Base-by-base conservation (phyloP, 2,888 invertebrate genomes). In the Chloromyia formosa region DNA sequence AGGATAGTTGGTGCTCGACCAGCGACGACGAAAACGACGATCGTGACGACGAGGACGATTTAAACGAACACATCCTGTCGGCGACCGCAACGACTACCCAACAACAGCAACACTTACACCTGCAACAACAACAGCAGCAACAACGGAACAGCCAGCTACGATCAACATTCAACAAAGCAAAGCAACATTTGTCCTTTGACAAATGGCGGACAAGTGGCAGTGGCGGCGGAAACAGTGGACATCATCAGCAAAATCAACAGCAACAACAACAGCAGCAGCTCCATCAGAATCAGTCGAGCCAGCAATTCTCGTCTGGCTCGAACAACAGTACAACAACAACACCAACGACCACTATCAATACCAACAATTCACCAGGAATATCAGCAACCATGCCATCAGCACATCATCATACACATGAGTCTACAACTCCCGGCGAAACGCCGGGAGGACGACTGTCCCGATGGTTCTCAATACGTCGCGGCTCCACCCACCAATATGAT, bases 381-480 rank as follows among this genome's bases (percentile, higher is more conserved):
- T 75, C 74, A 66, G 56, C 81, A 80, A 76, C 61, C 27, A 78
- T 78, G 78, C 77, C 78, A 35, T 74, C 77, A 10, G 66, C 58
- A 9, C 78, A 78, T 73, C 78, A 78, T 73, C 78, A 80, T 61
- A 81, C 82, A 76, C 80, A 83, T 10, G 84, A 84, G 73, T 80
- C 81, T 18, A 82, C 82, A 18, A 89, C 91, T 79, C 89, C 91
- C 69, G 90, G 92, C 79, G 93, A 94, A 79, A 88, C 90, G 78
- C 89, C 91, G 64, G 90, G 92, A 79, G 93, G 94, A 77, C 88
- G 93, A 75, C 88, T 95, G 64, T 92, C 94, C 42, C 88, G 96
- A 79, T 95, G 95, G 94, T 96, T 95, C 87, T 95, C 94, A 81
- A 93, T 95, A 78, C 87, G 95, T 54, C 88, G 94, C 77, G 93